Evolutionary conservation across 1,140 invertebrate genomes (phyloP).

Genomic region (Lordiphosa clarofinis): DNA sequence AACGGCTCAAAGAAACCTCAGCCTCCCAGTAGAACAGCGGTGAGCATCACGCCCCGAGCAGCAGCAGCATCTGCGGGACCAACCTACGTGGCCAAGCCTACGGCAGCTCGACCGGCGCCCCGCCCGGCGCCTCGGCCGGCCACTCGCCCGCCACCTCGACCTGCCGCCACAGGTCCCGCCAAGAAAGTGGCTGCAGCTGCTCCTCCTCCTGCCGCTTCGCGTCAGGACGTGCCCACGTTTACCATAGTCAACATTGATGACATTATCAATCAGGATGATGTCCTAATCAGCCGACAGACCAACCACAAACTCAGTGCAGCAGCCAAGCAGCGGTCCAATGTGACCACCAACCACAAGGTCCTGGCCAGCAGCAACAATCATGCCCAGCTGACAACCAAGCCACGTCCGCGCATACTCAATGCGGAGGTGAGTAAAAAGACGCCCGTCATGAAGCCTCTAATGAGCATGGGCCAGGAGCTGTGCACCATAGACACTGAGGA

Average conservation of each 20-base stretch:
- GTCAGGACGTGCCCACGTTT: slow-evolving; percentile 70
- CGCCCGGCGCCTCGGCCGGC: too few relatives aligned
- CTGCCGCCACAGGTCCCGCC: background rate
- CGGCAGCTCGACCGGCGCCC: too few relatives aligned
- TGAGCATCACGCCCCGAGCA: too few relatives aligned
- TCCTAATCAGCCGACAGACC: slow-evolving; percentile 51
- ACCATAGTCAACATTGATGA: slow-evolving; percentile 78
- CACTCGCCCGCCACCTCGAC: background rate
- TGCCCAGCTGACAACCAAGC: slow-evolving; percentile 31
- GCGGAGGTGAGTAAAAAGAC: slow-evolving; percentile 66
- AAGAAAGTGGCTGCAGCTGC: background rate
- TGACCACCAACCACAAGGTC: slow-evolving; percentile 1
- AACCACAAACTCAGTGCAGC: slow-evolving; percentile 13
- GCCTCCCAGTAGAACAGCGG: too few relatives aligned
- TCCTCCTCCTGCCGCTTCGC: background rate
- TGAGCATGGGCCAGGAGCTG: slow-evolving; percentile 66
- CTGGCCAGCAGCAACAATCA: slow-evolving; percentile 22
- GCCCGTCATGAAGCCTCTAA: slow-evolving; percentile 60
- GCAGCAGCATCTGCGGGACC: too few relatives aligned
- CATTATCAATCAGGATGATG: slow-evolving; percentile 77
- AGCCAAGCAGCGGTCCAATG: too few relatives aligned
- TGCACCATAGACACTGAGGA: slow-evolving; percentile 54
- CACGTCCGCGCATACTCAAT: slow-evolving; percentile 75
- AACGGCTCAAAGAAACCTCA: too few relatives aligned
- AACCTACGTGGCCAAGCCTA: too few relatives aligned